Conservation (phyloP, 1,140 invertebrate genomes). For the Drosophila kanapiae region DNA sequence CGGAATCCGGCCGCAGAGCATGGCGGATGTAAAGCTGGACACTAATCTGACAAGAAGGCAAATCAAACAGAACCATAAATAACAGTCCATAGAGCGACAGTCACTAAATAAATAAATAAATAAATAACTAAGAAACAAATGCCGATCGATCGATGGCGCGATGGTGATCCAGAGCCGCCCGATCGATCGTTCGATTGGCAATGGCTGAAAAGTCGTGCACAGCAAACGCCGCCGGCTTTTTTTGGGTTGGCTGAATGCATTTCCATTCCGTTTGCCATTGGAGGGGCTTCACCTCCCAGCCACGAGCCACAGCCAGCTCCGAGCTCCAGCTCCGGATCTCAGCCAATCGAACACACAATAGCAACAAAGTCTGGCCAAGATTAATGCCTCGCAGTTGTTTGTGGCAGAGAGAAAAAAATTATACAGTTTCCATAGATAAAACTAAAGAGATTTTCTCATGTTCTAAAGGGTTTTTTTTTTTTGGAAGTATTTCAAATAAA, state of each 20-base stretch:
- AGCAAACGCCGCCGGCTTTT: constrained; percentile 49
- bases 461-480: no score
- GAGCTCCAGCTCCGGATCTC: constrained; percentile 33
- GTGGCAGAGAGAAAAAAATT: constrained; percentile 19
- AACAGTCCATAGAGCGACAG: constrained; percentile 33
- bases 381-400: constrained; percentile 67
- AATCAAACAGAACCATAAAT: constrained; percentile 65
- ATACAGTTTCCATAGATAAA: background rate
- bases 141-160: constrained; percentile 58
- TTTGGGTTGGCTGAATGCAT: constrained; percentile 51
- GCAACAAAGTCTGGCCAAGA: constrained; percentile 63
- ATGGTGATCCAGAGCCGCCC: constrained; percentile 11
- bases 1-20: constrained; percentile 92
- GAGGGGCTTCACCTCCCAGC: constrained; percentile 37
- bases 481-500: no score
- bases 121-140: constrained; percentile 69
- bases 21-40: constrained; percentile 84
- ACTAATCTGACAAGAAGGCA: constrained; percentile 82
- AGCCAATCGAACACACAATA: constrained; percentile 69
- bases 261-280: constrained; percentile 71
- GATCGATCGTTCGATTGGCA: constrained; percentile 47
- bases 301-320: constrained; percentile 26
- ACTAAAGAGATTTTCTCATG: background rate
- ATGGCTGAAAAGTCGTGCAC: constrained; percentile 67
- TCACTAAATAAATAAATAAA: constrained; percentile 60